Percentiles rank a stretch among this genome's conserved stretches.
These are phyloP conservation scores for Sialia sialis DNA, from an alignment of 2,113 vertebrate genomes.

Conservation along the genomic window DNA sequence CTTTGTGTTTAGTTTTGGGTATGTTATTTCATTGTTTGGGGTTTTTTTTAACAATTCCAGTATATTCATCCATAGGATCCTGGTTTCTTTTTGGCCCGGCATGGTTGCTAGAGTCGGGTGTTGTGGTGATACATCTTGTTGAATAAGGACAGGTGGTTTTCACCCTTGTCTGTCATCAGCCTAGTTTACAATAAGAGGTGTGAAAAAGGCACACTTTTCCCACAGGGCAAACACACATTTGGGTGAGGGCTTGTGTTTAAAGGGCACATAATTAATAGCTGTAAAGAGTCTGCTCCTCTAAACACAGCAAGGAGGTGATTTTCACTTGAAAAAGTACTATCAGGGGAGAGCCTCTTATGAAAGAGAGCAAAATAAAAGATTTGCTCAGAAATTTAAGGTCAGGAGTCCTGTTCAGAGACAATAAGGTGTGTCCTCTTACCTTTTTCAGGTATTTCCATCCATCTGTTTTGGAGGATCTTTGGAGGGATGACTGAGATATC, in stretches of 20 bases:
- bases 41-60: background rate
- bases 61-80: background rate
- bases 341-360: background rate
- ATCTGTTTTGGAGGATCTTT: background rate
- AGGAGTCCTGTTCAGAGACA: background rate
- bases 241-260: background rate
- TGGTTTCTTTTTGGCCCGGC: background rate
- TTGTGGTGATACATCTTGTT: background rate
- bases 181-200: conserved; percentile 15
- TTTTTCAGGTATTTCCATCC: background rate
- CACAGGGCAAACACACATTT: background rate
- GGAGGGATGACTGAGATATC: background rate
- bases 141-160: conserved; percentile 2
- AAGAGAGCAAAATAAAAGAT: background rate
- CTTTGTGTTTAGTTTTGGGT: background rate
- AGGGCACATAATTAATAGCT: conserved; percentile 16
- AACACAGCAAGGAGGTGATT: background rate
- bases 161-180: background rate
- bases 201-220: background rate
- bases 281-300: background rate
- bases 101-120: background rate
- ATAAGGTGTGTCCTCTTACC: background rate
- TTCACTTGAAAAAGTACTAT: background rate
- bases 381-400: background rate
- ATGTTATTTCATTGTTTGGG: background rate